Percentiles rank a stretch among this genome's conserved stretches.
Evolutionary conservation across 2,888 invertebrate genomes (phyloP).

Genomic region (Eulithis testata): DNA sequence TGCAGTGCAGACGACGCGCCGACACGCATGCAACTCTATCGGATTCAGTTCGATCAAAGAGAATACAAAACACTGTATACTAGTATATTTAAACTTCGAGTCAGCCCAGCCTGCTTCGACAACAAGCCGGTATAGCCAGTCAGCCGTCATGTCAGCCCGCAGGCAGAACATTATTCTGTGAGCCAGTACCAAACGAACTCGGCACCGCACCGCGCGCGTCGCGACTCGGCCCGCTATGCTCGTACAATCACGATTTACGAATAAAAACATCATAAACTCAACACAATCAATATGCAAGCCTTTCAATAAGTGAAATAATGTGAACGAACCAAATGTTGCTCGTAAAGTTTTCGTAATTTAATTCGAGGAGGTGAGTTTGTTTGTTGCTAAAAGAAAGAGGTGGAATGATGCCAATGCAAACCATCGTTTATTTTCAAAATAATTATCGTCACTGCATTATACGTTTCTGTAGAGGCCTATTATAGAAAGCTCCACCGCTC

Average conservation of each 20-base stretch:
- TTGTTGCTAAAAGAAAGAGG: slow-evolving; percentile 50
- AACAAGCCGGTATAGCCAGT: too few relatives aligned
- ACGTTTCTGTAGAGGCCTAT: background rate
- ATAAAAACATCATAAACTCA: slow-evolving; percentile 51
- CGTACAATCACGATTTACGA: slow-evolving; percentile 37
- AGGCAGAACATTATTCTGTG: too few relatives aligned
- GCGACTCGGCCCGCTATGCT: slow-evolving; percentile 23
- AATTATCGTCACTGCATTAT: slow-evolving; percentile 34
- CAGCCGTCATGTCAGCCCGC: too few relatives aligned
- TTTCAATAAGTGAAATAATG: slow-evolving; percentile 46
- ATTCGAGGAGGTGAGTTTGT: slow-evolving; percentile 58
- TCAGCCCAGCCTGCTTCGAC: background rate
- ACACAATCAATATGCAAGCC: slow-evolving; percentile 50
- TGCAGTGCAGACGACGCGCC: slow-evolving; percentile 9
- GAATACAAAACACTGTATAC: too few relatives aligned
- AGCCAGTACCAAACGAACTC: slow-evolving; percentile 30
- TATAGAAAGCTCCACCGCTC: background rate
- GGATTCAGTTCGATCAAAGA: slow-evolving; percentile 12
- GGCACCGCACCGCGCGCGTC: slow-evolving; percentile 27
- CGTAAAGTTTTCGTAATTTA: slow-evolving; percentile 41
- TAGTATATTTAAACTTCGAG: background rate
- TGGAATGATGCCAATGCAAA: slow-evolving; percentile 47
- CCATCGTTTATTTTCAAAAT: slow-evolving; percentile 50
- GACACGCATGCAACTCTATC: slow-evolving; percentile 11
- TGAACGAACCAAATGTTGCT: slow-evolving; percentile 36